These are phyloP conservation scores for Tenodera sinensis DNA, from an alignment of 2,888 invertebrate genomes.

Conservation along the genomic window DNA sequence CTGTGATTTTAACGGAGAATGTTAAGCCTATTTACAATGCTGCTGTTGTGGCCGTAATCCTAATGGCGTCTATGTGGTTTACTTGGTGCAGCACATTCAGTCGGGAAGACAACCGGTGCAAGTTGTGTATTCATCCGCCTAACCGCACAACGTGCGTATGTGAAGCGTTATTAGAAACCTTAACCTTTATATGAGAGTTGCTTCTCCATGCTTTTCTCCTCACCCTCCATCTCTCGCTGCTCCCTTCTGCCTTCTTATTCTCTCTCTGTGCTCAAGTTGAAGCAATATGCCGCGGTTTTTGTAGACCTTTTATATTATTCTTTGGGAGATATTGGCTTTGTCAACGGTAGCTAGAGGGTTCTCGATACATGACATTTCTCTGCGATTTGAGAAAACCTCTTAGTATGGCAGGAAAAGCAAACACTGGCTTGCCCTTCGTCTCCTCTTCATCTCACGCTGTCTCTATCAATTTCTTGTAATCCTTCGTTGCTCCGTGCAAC, in stretches of 20 bases:
- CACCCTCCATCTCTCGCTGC: too few relatives aligned
- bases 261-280: background rate
- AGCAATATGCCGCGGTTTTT: background rate
- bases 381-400: background rate
- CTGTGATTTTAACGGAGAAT: too few relatives aligned
- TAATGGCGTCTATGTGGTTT: background rate
- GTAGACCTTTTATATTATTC: background rate
- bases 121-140: background rate
- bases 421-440: background rate
- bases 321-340: constrained; percentile 9
- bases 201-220: background rate
- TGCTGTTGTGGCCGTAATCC: background rate
- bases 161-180: background rate
- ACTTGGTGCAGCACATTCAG: background rate
- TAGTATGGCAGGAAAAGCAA: background rate
- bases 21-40: too few relatives aligned
- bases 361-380: background rate
- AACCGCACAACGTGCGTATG: background rate
- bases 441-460: background rate
- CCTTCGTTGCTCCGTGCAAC: background rate
- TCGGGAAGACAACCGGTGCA: background rate
- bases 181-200: background rate
- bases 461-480: background rate
- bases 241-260: background rate
- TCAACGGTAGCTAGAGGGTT: background rate